These are phyloP conservation scores for Platyrinchus mystaceus DNA, from an alignment of 2,797 vertebrate species.

Conservation along the genomic window DNA sequence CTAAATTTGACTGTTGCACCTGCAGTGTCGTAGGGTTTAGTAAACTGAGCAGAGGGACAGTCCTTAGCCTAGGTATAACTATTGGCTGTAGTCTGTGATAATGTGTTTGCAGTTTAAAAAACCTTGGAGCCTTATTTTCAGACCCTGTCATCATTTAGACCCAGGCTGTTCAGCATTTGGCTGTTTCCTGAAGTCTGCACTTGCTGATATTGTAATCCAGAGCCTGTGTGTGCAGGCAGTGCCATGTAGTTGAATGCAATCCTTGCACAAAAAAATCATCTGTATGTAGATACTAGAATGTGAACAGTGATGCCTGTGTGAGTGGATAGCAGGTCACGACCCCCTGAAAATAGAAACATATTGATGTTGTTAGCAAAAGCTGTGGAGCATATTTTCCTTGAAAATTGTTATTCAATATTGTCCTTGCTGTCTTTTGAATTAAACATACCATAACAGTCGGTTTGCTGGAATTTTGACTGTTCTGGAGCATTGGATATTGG, in stretches of 20 bases:
- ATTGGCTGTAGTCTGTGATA: neutral
- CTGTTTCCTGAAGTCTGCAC: neutral
- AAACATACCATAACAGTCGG: neutral
- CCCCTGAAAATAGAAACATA: slow-evolving; percentile 42
- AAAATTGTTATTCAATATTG: slow-evolving; percentile 48
- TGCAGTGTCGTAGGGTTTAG: neutral
- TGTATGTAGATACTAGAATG: neutral
- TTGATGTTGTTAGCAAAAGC: slow-evolving; percentile 37
- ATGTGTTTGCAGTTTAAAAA: neutral
- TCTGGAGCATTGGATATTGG: neutral
- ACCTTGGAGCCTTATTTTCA: neutral
- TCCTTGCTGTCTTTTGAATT: slow-evolving; percentile 50
- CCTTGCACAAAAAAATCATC: slow-evolving; percentile 42
- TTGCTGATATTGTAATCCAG: neutral
- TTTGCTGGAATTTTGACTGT: slow-evolving; percentile 32
- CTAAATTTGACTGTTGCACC: neutral
- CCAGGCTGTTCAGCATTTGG: neutral
- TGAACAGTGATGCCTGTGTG: slow-evolving; percentile 45
- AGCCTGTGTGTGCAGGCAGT: neutral
- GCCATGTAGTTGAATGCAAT: neutral
- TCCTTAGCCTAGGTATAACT: neutral
- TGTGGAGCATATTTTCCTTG: slow-evolving; percentile 40
- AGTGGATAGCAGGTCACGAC: slow-evolving; percentile 19
- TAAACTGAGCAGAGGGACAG: neutral
- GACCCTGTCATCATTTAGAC: neutral